These are phyloP conservation scores for Proctacanthus coquilletti DNA, from an alignment of 1,140 invertebrate genomes.

Conservation along the genomic window DNA sequence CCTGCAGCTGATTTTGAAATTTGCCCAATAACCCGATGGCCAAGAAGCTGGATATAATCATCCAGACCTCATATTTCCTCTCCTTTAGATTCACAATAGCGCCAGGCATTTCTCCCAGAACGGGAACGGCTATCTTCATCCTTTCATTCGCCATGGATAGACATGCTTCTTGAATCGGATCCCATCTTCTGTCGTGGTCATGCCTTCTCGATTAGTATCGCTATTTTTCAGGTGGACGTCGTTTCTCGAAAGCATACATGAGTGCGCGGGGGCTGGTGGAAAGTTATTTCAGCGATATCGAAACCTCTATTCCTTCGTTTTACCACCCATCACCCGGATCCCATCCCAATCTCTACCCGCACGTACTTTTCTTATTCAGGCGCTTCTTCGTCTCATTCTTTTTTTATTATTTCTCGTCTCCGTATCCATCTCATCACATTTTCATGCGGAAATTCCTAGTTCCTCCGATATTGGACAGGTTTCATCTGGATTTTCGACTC, in stretches of 20 bases:
- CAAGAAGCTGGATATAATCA: no score
- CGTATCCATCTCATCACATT: background rate
- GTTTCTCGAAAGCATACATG: background rate
- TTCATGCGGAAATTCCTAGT: background rate
- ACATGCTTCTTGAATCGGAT: background rate
- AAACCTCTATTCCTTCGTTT: background rate
- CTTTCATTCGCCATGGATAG: no score
- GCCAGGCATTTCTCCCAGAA: background rate
- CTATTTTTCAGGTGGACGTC: background rate
- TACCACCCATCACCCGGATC: background rate
- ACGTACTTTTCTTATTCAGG: background rate
- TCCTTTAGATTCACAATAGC: background rate
- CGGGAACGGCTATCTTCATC: background rate
- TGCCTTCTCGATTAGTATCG: background rate
- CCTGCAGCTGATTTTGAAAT: constrained; percentile 1
- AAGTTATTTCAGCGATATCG: background rate
- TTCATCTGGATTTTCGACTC: background rate
- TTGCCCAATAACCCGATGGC: no score
- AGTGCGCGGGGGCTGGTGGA: background rate
- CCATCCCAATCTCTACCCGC: no score
- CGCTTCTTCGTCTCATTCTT: background rate
- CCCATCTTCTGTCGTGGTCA: background rate
- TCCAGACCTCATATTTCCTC: no score
- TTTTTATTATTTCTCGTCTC: background rate
- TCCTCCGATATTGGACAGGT: background rate